A percentile compares a stretch with the other conserved stretches of the same genome.
These are phyloP conservation scores for Monochamus alternatus DNA, from an alignment of 2,888 invertebrate genomes.

Conservation along the genomic window DNA sequence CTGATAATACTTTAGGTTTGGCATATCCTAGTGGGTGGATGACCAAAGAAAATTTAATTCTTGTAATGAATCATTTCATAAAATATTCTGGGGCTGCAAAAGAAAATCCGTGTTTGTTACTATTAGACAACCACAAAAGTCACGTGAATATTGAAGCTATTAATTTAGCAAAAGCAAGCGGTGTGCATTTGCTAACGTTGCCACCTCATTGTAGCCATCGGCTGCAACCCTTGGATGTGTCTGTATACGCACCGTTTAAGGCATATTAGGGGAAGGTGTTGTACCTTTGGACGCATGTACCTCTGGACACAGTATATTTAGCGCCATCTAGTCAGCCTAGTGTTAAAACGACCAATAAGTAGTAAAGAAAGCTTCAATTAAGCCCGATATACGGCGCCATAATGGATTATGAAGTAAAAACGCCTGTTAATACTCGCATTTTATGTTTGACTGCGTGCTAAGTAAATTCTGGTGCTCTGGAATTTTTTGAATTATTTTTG, in stretches of 20 bases:
- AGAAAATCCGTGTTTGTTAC: slow-evolving; percentile 27
- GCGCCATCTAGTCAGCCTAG: too few species aligned
- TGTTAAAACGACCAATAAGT: too few species aligned
- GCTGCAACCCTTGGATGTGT: slow-evolving; percentile 43
- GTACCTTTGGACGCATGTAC: too few species aligned
- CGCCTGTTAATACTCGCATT: too few species aligned
- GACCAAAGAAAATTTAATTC: slow-evolving; percentile 35
- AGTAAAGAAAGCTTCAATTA: too few species aligned
- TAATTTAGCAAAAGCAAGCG: slow-evolving; percentile 15
- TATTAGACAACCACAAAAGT: slow-evolving; percentile 41
- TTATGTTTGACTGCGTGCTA: too few species aligned
- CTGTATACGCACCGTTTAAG: slow-evolving; percentile 39
- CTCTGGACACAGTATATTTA: too few species aligned
- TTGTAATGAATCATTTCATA: slow-evolving; percentile 37
- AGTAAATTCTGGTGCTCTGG: too few species aligned
- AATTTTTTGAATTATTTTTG: too few species aligned
- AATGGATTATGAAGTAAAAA: too few species aligned
- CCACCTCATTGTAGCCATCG: slow-evolving; percentile 42
- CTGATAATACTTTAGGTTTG: slow-evolving; percentile 36
- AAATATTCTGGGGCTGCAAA: not conserved
- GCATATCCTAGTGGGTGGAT: slow-evolving; percentile 36
- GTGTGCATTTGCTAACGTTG: slow-evolving; percentile 39
- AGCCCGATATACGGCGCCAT: too few species aligned
- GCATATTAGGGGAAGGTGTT: too few species aligned
- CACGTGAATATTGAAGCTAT: slow-evolving; percentile 37